These are phyloP conservation scores for Stenoptilia bipunctidactyla DNA, from an alignment of 2,888 invertebrate genomes.

Conservation along the genomic window DNA sequence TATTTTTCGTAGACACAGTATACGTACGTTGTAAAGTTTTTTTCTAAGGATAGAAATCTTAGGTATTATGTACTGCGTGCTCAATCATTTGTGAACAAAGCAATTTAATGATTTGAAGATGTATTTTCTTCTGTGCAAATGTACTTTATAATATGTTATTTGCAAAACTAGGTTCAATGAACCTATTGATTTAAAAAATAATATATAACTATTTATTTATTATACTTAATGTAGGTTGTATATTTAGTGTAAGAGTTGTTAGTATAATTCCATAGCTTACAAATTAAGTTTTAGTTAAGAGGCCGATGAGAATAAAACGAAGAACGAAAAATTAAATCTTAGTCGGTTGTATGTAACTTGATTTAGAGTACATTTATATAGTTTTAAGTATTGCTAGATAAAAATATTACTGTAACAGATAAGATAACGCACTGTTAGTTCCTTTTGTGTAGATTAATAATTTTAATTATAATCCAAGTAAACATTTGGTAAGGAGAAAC, in stretches of 20 bases:
- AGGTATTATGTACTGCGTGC: too few species aligned
- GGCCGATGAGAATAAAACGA: too few species aligned
- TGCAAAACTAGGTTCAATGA: too few species aligned
- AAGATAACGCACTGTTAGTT: conserved; percentile 51
- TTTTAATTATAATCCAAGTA: conserved; percentile 22
- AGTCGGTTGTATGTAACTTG: too few species aligned
- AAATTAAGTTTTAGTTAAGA: conserved; percentile 10
- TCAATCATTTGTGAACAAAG: too few species aligned
- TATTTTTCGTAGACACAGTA: too few species aligned
- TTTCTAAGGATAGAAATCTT: too few species aligned
- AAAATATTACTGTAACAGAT: conserved; percentile 19
- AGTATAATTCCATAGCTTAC: conserved; percentile 13
- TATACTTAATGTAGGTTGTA: conserved; percentile 47
- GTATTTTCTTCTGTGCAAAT: too few species aligned
- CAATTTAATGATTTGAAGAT: too few species aligned
- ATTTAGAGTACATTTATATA: not conserved
- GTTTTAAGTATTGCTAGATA: conserved; percentile 33
- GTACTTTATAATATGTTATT: too few species aligned
- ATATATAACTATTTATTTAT: conserved; percentile 70
- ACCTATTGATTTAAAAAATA: conserved; percentile 19
- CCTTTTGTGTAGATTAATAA: conserved; percentile 55
- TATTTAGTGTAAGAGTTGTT: conserved; percentile 23
- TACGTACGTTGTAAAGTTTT: too few species aligned
- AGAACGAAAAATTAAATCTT: too few species aligned
- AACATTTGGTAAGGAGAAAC: conserved; percentile 10